Percentiles rank a stretch among this genome's conserved stretches.
Evolutionary conservation across 2,797 vertebrate species (phyloP).

Genomic region (Lophotriccus pileatus): DNA sequence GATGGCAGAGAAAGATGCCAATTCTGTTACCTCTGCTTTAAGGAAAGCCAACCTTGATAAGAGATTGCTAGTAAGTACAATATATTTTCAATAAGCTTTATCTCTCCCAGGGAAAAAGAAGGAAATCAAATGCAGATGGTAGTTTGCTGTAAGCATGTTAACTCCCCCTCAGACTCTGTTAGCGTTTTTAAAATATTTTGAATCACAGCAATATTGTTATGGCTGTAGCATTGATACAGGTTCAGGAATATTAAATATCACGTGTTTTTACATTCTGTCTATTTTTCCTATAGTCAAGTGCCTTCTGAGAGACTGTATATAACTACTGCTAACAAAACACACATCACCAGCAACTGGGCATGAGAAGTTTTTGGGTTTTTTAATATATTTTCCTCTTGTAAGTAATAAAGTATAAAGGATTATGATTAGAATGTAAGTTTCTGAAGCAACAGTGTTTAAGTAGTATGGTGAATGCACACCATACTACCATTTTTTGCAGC

Average conservation of each 20-base stretch:
- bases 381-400: neutral
- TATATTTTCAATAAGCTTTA: neutral
- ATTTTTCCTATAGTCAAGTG: neutral
- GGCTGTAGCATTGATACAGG: neutral
- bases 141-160: neutral
- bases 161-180: neutral
- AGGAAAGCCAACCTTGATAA: slow-evolving; percentile 92
- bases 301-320: neutral
- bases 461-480: neutral
- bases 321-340: neutral
- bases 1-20: slow-evolving; percentile 92
- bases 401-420: neutral
- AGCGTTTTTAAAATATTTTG: neutral
- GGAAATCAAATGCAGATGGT: neutral
- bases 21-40: slow-evolving; percentile 88
- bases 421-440: neutral
- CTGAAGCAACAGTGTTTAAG: neutral
- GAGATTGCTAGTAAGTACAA: slow-evolving; percentile 84
- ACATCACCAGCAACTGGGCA: neutral
- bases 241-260: slow-evolving; percentile 2
- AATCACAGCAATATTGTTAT: slow-evolving; percentile 23
- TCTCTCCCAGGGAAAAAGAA: neutral
- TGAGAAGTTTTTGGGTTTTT: neutral
- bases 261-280: neutral
- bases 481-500: neutral